A percentile compares a stretch with the other conserved stretches of the same genome.
These are phyloP conservation scores for Papilio machaon DNA, from an alignment of 1,140 invertebrate genomes.

Conservation along the genomic window DNA sequence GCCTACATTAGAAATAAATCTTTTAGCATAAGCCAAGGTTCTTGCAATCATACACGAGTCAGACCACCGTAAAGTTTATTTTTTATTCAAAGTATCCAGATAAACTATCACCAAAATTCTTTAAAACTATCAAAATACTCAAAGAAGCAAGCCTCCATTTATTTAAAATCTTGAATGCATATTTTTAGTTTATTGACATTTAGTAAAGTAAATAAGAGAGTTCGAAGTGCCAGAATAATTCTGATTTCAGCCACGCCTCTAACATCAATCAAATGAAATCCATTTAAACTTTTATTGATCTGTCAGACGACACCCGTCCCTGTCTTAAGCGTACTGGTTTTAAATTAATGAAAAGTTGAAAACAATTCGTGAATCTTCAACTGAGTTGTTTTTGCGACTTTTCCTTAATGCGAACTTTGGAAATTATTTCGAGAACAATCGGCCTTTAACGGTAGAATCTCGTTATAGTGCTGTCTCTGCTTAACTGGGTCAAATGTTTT, in stretches of 20 bases:
- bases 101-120: too few species aligned
- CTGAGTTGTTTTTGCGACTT: not conserved
- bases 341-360: slow-evolving; percentile 22
- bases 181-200: not conserved
- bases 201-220: not conserved
- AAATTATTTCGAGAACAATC: slow-evolving; percentile 5
- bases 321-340: slow-evolving; percentile 14
- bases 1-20: too few species aligned
- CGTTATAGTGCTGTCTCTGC: not conserved
- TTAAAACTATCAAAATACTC: too few species aligned
- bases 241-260: not conserved
- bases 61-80: too few species aligned
- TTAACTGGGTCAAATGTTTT: not conserved
- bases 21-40: too few species aligned
- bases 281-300: slow-evolving; percentile 18
- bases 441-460: not conserved
- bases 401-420: not conserved
- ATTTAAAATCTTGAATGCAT: not conserved
- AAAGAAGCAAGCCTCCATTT: not conserved
- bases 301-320: slow-evolving; percentile 11
- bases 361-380: not conserved
- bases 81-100: too few species aligned
- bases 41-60: too few species aligned
- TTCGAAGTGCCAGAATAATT: not conserved
- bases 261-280: slow-evolving; percentile 8